These are phyloP conservation scores for Myiopsitta monachus DNA, from an alignment of 2,113 vertebrate species.

Conservation along the genomic window DNA sequence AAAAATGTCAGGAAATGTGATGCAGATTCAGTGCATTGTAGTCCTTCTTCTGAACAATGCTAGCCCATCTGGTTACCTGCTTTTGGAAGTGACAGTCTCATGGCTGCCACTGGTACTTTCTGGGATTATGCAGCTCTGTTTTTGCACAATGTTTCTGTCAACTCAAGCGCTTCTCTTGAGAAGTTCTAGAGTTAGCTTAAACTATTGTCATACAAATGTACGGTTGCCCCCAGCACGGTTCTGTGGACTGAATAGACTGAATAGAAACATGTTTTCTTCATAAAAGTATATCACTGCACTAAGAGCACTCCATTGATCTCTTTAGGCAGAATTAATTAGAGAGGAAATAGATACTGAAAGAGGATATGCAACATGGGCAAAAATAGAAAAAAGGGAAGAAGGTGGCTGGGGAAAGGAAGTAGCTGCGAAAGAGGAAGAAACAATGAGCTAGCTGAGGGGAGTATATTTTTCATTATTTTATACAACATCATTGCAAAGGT, in stretches of 20 bases:
- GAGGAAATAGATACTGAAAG: neutral
- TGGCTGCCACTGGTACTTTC: neutral
- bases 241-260: neutral
- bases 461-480: neutral
- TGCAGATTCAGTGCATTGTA: neutral
- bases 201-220: neutral
- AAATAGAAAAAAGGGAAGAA: neutral
- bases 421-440: neutral
- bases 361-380: neutral
- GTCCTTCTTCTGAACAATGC: neutral
- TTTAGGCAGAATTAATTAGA: neutral
- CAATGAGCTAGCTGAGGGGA: neutral
- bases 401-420: neutral
- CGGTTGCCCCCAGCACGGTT: rapidly evolving
- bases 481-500: neutral
- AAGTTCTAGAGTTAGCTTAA: neutral
- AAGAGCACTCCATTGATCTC: neutral
- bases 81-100: neutral
- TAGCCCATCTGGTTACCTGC: neutral
- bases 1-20: neutral
- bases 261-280: neutral
- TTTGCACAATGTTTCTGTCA: neutral
- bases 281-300: neutral
- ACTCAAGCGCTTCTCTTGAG: neutral
- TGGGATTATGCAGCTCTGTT: neutral